phyloP scores from a whole-genome alignment of 2,888 invertebrate genomes.

The Tridacna gigas region DNA sequence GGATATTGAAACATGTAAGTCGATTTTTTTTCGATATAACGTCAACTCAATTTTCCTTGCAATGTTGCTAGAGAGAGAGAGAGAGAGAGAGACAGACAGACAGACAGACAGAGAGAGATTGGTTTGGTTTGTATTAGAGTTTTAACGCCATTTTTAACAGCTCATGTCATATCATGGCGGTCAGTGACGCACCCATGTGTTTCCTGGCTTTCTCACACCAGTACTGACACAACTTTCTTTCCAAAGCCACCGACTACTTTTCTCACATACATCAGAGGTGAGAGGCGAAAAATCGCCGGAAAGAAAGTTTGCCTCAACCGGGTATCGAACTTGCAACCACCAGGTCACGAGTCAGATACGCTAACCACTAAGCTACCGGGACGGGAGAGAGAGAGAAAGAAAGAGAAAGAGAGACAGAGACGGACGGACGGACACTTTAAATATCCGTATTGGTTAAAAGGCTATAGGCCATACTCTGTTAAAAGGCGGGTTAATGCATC shows the following conservation, averaged over 20 bases:
- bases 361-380: background rate
- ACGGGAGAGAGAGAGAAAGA: background rate
- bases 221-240: background rate
- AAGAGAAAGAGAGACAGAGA: no score
- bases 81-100: no score
- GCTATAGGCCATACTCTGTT: no score
- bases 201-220: background rate
- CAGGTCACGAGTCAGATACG: background rate
- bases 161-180: background rate
- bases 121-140: no score
- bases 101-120: no score
- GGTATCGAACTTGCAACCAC: background rate
- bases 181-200: background rate
- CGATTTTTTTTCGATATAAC: no score
- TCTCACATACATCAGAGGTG: background rate
- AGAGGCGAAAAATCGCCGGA: background rate
- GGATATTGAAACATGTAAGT: no score
- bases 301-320: background rate
- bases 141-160: background rate
- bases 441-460: no score
- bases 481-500: no score
- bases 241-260: background rate
- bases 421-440: no score
- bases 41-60: no score
- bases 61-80: no score